A percentile compares a stretch with the other conserved stretches of the same genome.
These are phyloP conservation scores for Nemopilema nomurai DNA, from an alignment of 30 jellyfish, hydroid and myxozoan species.

Conservation along the genomic window DNA sequence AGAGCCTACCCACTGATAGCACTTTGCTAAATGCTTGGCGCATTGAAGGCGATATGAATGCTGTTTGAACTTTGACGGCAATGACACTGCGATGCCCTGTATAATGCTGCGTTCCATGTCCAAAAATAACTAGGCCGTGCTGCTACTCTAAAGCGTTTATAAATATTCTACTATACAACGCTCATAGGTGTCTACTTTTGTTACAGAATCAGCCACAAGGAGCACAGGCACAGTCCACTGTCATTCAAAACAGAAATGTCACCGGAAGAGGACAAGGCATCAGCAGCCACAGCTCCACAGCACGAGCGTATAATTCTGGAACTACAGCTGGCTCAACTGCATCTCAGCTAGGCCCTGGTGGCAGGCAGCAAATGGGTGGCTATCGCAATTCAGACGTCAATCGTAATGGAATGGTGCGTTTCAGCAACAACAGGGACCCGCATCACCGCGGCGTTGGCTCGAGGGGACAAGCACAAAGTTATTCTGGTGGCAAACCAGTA, in stretches of 20 bases:
- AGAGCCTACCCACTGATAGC: no score
- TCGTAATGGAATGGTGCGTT: slow-evolving; percentile 60
- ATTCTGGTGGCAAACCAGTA: slow-evolving; percentile 59
- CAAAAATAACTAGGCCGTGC: background rate
- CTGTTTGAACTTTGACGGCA: no score
- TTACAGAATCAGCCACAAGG: slow-evolving; percentile 63
- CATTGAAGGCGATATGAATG: no score
- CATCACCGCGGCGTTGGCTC: slow-evolving; percentile 45
- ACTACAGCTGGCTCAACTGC: slow-evolving; percentile 51
- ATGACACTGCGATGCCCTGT: background rate
- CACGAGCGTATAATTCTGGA: slow-evolving; percentile 52
- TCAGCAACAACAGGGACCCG: slow-evolving; percentile 47
- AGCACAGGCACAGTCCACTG: slow-evolving; percentile 57
- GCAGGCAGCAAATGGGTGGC: slow-evolving; percentile 49
- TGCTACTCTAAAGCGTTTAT: background rate
- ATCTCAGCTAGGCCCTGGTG: slow-evolving; percentile 59
- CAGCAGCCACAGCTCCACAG: slow-evolving; percentile 5
- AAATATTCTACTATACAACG: background rate
- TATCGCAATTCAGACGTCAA: slow-evolving; percentile 40
- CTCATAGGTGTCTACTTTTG: background rate
- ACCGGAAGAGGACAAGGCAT: slow-evolving; percentile 24
- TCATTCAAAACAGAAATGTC: slow-evolving; percentile 53
- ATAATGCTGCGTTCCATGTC: no score
- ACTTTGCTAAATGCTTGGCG: no score
- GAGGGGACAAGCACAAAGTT: slow-evolving; percentile 20